Evolutionary conservation across 2,797 vertebrate species (phyloP).

Genomic region (Bufotes viridis): DNA sequence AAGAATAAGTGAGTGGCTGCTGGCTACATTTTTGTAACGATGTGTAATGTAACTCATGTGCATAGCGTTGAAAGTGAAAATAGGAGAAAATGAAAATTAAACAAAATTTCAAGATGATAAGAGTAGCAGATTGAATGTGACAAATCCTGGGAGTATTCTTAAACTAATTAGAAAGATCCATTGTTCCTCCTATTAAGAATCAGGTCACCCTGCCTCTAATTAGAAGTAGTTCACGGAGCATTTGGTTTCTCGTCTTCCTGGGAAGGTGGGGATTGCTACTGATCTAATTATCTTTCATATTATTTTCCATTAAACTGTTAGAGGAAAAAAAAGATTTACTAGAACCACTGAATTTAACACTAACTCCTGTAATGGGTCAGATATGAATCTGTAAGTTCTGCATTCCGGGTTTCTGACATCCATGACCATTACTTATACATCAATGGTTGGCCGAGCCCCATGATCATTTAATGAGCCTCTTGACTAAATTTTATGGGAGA

Average conservation of each 20-base stretch:
- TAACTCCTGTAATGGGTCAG: neutral
- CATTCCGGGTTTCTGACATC: neutral
- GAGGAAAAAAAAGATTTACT: neutral
- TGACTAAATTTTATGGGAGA: too few species aligned
- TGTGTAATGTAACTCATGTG: neutral
- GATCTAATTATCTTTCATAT: conserved; percentile 21
- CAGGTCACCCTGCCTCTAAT: conserved; percentile 39
- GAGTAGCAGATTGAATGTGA: neutral
- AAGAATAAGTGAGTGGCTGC: conserved; percentile 78
- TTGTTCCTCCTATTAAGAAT: conserved; percentile 38
- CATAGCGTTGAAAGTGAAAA: neutral
- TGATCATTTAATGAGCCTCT: too few species aligned
- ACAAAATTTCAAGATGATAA: too few species aligned
- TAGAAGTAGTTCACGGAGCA: conserved; percentile 22
- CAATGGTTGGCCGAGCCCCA: too few species aligned
- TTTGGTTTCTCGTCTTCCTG: conserved; percentile 2
- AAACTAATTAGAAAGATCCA: conserved; percentile 43
- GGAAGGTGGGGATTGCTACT: conserved; percentile 4
- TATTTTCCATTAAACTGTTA: conserved; percentile 1
- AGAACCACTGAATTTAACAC: neutral
- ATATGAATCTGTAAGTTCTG: neutral
- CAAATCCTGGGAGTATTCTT: conserved; percentile 12
- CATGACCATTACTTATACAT: neutral
- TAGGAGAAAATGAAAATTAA: neutral
- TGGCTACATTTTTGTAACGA: neutral